A percentile compares a stretch with the other conserved stretches of the same genome.
These are phyloP conservation scores for Eleutherodactylus coqui DNA, from an alignment of 2,797 vertebrate genomes.

Conservation along the genomic window DNA sequence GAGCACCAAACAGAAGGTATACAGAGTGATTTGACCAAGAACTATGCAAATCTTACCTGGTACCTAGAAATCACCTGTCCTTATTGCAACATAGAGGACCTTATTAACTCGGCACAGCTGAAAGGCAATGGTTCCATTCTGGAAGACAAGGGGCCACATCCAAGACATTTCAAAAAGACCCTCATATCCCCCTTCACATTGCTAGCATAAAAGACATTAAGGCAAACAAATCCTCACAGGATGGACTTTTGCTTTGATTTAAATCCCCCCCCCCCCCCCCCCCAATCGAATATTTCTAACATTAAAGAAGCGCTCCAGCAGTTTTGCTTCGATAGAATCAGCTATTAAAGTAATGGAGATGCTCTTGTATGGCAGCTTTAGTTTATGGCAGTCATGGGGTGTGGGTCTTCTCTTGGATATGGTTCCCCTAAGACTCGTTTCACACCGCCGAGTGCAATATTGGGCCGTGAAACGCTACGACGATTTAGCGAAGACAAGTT, in stretches of 20 bases:
- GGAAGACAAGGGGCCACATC: neutral
- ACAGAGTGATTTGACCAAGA: neutral
- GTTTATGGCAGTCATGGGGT: too few species aligned
- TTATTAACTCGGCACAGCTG: neutral
- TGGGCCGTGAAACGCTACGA: too few species aligned
- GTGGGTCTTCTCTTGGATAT: too few species aligned
- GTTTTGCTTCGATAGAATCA: too few species aligned
- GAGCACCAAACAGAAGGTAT: neutral
- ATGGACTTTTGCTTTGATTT: neutral
- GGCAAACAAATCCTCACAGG: neutral
- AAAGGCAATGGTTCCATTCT: neutral
- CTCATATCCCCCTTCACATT: neutral
- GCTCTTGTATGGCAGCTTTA: too few species aligned
- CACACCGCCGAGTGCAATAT: too few species aligned
- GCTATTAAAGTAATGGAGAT: too few species aligned
- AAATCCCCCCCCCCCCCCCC: too few species aligned
- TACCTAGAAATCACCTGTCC: neutral
- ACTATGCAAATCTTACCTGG: neutral
- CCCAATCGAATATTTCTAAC: too few species aligned
- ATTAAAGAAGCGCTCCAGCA: too few species aligned
- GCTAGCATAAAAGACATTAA: neutral
- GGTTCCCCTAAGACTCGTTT: too few species aligned
- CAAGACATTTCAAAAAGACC: neutral
- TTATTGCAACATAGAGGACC: constrained; percentile 5
- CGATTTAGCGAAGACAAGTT: too few species aligned